phyloP scores from a whole-genome alignment of 53 echinoderm and acorn worm species.

The Mesocentrotus franciscanus region DNA sequence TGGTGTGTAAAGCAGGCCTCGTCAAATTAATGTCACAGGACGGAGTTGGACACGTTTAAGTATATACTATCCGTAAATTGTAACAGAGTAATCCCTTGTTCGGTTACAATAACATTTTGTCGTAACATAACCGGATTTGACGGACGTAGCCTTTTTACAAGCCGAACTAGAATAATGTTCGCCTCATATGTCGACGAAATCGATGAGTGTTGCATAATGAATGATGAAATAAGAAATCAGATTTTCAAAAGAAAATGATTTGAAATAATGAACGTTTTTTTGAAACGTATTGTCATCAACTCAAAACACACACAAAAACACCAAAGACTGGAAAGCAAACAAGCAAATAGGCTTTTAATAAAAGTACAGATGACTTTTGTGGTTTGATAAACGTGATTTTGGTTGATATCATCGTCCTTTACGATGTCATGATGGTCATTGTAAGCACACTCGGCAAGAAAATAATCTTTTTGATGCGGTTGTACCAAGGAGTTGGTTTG shows the following conservation, averaged over 20 bases:
- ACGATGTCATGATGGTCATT: too few species aligned
- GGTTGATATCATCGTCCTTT: too few species aligned
- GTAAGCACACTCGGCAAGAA: too few species aligned
- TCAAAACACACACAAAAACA: neutral
- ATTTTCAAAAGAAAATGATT: neutral
- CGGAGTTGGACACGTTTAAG: neutral
- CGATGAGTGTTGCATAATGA: neutral
- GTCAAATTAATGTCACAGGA: slow-evolving; percentile 39
- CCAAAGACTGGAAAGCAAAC: neutral
- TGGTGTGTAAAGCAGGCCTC: slow-evolving; percentile 19
- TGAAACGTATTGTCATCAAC: neutral
- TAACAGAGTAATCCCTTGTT: slow-evolving; percentile 61
- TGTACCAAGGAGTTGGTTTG: too few species aligned
- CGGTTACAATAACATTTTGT: slow-evolving; percentile 50
- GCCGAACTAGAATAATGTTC: neutral
- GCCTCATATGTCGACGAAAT: neutral
- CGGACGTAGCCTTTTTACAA: slow-evolving; percentile 24
- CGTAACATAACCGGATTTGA: slow-evolving; percentile 48
- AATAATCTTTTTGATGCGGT: too few species aligned
- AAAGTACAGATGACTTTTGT: neutral
- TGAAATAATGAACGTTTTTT: neutral
- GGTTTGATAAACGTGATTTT: too few species aligned
- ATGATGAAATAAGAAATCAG: neutral
- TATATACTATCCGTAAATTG: neutral
- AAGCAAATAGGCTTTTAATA: neutral